phyloP scores from a whole-genome alignment of 2,888 invertebrate genomes.

The Diarsia dahlii region DNA sequence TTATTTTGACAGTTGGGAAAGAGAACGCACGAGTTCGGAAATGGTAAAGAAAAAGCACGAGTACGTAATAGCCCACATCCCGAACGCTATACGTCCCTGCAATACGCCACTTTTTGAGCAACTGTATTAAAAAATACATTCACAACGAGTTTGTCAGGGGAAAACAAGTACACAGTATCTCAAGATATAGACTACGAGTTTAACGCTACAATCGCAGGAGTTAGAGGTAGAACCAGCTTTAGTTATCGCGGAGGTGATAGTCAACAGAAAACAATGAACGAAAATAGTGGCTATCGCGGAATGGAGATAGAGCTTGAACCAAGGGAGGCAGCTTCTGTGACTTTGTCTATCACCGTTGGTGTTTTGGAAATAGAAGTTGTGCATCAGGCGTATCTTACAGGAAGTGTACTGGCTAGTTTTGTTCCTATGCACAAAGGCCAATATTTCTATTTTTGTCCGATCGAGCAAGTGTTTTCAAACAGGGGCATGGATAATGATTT shows the following conservation, averaged over 20 bases:
- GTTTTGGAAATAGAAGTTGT: constrained; percentile 77
- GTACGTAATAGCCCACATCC: no score
- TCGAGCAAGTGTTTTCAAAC: background rate
- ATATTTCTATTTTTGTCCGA: constrained; percentile 69
- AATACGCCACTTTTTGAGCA: no score
- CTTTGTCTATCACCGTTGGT: constrained; percentile 77
- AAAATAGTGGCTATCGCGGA: constrained; percentile 75
- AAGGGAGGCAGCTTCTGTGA: constrained; percentile 77
- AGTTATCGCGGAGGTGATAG: constrained; percentile 77
- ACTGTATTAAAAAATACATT: no score
- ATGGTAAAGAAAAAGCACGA: no score
- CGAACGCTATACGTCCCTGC: no score
- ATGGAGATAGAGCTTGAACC: constrained; percentile 81
- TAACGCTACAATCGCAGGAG: constrained; percentile 76
- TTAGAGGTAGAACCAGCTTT: constrained; percentile 74
- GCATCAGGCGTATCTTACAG: constrained; percentile 74
- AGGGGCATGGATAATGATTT: background rate
- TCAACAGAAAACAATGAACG: constrained; percentile 77
- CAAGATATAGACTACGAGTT: constrained; percentile 80
- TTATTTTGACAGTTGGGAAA: no score
- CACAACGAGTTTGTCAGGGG: constrained; percentile 59
- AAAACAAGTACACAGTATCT: constrained; percentile 71
- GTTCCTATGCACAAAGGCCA: constrained; percentile 73
- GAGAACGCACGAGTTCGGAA: no score
- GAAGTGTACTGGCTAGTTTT: constrained; percentile 80